Conservation (phyloP, 2,113 vertebrate genomes). For the Colaptes auratus region DNA sequence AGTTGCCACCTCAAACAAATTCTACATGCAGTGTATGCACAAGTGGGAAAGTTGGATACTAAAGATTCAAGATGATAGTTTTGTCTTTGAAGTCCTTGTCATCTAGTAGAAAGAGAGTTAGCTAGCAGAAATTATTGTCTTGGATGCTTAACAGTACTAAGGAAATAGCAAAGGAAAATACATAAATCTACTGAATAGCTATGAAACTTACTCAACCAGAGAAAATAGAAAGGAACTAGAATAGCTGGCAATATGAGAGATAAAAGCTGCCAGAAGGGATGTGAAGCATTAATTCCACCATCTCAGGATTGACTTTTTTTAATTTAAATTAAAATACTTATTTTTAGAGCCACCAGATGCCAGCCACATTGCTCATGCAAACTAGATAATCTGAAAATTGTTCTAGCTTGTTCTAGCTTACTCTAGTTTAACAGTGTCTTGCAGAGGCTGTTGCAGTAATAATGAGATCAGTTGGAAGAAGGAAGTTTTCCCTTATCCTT, state of each 20-base stretch:
- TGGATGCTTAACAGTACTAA: slow-evolving; percentile 9
- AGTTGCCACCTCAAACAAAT: background rate
- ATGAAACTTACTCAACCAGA: background rate
- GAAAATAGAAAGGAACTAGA: slow-evolving; percentile 10
- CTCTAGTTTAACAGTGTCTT: background rate
- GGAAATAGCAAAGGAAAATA: slow-evolving; percentile 6
- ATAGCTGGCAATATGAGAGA: slow-evolving; percentile 28
- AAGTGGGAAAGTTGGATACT: background rate
- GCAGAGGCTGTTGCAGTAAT: background rate
- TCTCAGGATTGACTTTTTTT: background rate
- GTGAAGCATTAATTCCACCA: slow-evolving; percentile 24
- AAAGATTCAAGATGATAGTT: background rate
- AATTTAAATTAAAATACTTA: background rate
- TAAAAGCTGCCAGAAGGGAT: slow-evolving; percentile 27
- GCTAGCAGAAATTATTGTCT: background rate
- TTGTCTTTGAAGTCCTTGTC: slow-evolving; percentile 12
- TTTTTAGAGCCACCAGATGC: slow-evolving; percentile 34
- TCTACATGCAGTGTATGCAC: fast-evolving
- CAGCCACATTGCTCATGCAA: background rate
- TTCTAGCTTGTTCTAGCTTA: slow-evolving; percentile 24
- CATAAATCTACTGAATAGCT: slow-evolving; percentile 19
- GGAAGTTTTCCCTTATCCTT: background rate
- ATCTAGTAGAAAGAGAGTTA: slow-evolving; percentile 18
- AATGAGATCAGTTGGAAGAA: background rate
- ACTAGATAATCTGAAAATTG: background rate